Evolutionary conservation across 2,113 vertebrate genomes (phyloP).

Genomic region (Gopherus flavomarginatus): DNA sequence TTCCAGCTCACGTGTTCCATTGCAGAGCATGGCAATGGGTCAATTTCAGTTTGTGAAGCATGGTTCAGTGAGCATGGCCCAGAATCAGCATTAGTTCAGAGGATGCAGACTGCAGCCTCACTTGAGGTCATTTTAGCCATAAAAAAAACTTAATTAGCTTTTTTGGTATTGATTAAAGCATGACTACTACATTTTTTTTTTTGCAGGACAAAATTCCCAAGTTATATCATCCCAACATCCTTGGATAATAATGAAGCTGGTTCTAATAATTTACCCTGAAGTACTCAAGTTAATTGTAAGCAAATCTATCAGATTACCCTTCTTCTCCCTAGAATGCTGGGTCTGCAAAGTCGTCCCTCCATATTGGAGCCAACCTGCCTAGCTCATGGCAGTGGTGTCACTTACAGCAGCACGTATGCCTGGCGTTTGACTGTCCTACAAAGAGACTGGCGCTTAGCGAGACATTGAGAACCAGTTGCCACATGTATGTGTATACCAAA

Average conservation of each 20-base stretch:
- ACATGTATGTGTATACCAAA: too few species aligned
- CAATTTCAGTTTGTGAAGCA: background rate
- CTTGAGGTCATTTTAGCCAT: background rate
- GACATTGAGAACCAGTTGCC: background rate
- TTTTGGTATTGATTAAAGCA: background rate
- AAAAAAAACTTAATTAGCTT: background rate
- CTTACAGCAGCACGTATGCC: too few species aligned
- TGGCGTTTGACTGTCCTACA: background rate
- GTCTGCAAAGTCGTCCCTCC: background rate
- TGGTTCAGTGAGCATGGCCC: too few species aligned
- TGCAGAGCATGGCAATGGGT: background rate
- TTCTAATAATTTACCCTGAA: background rate
- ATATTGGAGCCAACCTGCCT: background rate
- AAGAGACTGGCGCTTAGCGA: background rate
- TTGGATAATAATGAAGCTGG: background rate
- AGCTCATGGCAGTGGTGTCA: background rate
- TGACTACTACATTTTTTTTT: background rate
- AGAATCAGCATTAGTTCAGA: background rate
- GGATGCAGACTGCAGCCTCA: background rate
- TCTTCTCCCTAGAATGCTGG: background rate
- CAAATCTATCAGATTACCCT: background rate
- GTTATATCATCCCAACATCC: background rate
- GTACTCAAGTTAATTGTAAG: background rate
- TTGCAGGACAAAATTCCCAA: background rate
- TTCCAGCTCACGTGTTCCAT: too few species aligned